Conservation (phyloP, 2,797 vertebrate species). For the Channallabes apus region DNA sequence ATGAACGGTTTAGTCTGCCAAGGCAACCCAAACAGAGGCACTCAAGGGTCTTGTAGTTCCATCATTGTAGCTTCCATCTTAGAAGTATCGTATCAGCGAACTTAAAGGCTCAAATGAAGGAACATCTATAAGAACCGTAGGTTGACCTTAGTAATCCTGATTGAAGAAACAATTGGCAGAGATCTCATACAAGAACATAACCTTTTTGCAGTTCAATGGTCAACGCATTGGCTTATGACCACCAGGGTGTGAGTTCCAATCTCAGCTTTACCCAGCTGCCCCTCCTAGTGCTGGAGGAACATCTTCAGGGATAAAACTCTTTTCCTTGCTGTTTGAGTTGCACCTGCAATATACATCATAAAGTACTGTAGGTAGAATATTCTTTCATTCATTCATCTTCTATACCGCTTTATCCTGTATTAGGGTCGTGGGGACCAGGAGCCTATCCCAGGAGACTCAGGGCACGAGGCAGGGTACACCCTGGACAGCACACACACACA, state of each 20-base stretch:
- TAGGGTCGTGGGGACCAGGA: no score
- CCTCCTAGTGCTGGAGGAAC: no score
- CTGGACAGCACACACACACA: no score
- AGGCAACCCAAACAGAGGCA: not conserved
- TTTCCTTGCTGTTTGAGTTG: not conserved
- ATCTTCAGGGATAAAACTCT: not conserved
- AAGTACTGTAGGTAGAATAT: no score
- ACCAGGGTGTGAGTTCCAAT: not conserved
- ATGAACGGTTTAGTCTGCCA: not conserved
- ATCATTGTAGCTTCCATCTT: not conserved
- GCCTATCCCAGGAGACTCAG: no score
- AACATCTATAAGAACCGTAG: not conserved
- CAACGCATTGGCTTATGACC: not conserved
- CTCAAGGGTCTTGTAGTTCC: not conserved
- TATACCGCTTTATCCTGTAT: no score
- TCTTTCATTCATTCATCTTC: no score
- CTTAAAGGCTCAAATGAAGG: not conserved
- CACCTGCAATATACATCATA: not conserved
- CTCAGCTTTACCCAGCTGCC: not conserved
- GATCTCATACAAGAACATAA: not conserved
- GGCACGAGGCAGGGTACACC: no score
- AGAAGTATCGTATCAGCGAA: not conserved
- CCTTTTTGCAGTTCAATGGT: not conserved
- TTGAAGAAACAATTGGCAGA: not conserved
- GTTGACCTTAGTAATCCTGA: not conserved